Evolutionary conservation across 2,797 vertebrate genomes (phyloP), one percentile per base, ranked within the genome.

Genomic region (Sarcoramphus papa): DNA sequence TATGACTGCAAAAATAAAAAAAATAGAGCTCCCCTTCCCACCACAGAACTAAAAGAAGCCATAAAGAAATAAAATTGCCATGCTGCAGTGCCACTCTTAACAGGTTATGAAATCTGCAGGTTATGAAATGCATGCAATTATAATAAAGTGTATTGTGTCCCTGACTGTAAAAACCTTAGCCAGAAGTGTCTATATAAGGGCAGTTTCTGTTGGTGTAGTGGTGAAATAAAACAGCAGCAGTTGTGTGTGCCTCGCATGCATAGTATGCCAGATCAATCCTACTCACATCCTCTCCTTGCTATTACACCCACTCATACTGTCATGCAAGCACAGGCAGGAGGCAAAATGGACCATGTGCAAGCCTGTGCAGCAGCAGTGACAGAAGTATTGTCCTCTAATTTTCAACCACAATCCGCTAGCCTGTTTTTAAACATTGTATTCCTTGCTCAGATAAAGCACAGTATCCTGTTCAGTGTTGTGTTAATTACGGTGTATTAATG

Each of bases 161-260:
- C 25, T 4, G 13, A 15, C 37, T 76, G 51, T 35, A 60, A 79
- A 85, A 89, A 59, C 28, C 75, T 47, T 20, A 35, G 31, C 50
- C 70, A 76, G 84, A 69, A 82, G 40, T n/a, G 56, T 37, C 86
- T 89, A 3, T 20, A 4, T 69, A 82, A 85, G 63, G 64, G 59
- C 76, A 63, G 47, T 69, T 78, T 59, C 63, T 85, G 50, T 59
- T 70, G 86, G 54, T 59, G 43, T 76, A 35, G 43, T 7, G 47
- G 67, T 9, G 17, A 85, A 93, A 92, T 92, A 82, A 86, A 91
- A 81, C 74, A 93, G 91, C 86, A 92, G 95, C 91, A 91, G 86
- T 1, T 70, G 95, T 76, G 77, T 95, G 91, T 97, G 91, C 81
- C 45, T 92, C 1, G 81, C 86, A 91, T 95, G 81, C 91, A 80